Conservation (phyloP, 2,888 invertebrate genomes). For the Andrena haemorrhoa region DNA sequence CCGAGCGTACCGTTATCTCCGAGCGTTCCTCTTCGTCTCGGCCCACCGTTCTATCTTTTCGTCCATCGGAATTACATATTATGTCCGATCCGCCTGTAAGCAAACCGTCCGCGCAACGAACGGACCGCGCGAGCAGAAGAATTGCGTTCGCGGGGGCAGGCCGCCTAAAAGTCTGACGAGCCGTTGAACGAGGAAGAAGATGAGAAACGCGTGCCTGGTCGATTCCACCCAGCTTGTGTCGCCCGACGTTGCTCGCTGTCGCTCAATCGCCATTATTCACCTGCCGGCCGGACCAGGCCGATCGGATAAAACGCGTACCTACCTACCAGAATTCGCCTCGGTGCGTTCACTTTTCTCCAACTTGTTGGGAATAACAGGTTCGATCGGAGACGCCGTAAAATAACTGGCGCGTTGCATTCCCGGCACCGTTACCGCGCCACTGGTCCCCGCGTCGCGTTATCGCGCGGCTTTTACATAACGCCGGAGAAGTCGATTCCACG, state of each 20-base stretch:
- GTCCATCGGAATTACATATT: background rate
- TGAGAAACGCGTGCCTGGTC: too few relatives aligned
- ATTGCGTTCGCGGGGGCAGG: background rate
- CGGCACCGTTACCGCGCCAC: conserved; percentile 12
- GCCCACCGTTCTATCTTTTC: background rate
- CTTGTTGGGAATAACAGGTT: background rate
- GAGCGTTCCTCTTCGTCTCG: background rate
- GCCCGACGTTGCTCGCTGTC: background rate
- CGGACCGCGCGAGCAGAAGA: background rate
- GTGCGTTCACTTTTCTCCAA: conserved; percentile 8
- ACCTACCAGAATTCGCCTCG: background rate
- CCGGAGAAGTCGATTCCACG: conserved; percentile 1
- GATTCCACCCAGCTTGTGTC: background rate
- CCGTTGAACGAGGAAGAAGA: background rate
- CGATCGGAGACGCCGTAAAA: conserved; percentile 15
- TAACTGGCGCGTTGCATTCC: conserved; percentile 7
- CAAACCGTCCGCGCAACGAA: background rate
- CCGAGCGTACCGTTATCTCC: conserved; percentile 53
- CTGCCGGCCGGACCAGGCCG: background rate
- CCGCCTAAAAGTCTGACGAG: background rate
- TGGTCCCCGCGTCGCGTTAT: background rate
- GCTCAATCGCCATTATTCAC: background rate
- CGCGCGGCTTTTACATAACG: conserved; percentile 15
- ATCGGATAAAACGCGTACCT: background rate
- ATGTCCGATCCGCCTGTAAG: background rate